phyloP scores from a whole-genome alignment of 1,140 invertebrate species.

The Lepidurus packardi region DNA sequence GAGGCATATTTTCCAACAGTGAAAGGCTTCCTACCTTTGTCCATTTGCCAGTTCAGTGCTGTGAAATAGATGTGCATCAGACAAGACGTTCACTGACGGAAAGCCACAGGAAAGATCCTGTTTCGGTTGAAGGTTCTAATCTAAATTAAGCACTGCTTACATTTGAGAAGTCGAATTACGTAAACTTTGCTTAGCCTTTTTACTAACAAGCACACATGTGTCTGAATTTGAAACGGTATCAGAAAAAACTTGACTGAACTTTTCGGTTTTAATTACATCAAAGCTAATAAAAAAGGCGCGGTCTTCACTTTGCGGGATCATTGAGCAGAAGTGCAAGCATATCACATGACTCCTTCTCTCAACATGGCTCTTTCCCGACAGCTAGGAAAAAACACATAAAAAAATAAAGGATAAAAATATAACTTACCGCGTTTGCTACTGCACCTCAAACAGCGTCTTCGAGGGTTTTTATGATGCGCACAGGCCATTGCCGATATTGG shows the following conservation, averaged over 20 bases:
- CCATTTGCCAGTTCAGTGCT: not conserved
- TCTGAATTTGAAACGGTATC: not conserved
- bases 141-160: slow-evolving; percentile 11
- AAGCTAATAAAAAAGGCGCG: not conserved
- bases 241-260: not conserved
- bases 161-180: not conserved
- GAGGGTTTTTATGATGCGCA: slow-evolving; percentile 11
- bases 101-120: not conserved
- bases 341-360: not conserved
- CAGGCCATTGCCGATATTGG: not conserved
- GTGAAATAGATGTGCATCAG: not conserved
- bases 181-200: not conserved
- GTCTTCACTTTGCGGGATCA: not conserved
- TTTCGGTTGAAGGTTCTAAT: not conserved
- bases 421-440: not conserved
- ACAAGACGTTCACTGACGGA: not conserved
- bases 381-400: not conserved
- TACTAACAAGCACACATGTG: not conserved
- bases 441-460: slow-evolving; percentile 2
- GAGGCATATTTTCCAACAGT: not conserved
- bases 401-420: not conserved
- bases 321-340: slow-evolving; percentile 13
- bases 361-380: not conserved
- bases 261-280: not conserved
- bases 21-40: not conserved